Base-by-base conservation (phyloP, 2,113 vertebrate genomes). In the Illadopsis cleaveri region DNA sequence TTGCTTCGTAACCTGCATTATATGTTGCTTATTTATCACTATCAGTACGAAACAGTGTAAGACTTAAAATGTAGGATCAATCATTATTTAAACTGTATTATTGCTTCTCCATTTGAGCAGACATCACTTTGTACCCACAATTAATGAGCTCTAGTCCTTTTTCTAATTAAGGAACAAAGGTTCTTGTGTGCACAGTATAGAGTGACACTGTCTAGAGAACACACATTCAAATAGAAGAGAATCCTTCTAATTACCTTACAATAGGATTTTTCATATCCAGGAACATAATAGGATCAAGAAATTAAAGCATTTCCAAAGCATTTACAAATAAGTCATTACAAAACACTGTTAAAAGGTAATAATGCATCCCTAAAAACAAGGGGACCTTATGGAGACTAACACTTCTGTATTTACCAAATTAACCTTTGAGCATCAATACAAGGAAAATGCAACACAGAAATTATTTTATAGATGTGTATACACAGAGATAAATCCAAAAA, bases 101-200 rank as follows among this genome's bases (percentile, higher is more conserved):
- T 37, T 90, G 92, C 87, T 83, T 95, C 95, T 65, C 69, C 93
- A 73, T 97, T 96, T 56, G 37, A 94, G 96, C 89, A 97, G 96
- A 97, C 94, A 96, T 89, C 95, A 81, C 85, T 96, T 90, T 93
- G 96, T 97, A 97, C 94, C 90, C 92, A 96, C 97, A 97, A 97
- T 97, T 97, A 97, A 98, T 94, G 97, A 98, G 96, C 94, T 97
- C 96, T 80, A 90, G 96, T 95, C 94, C 93, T 94, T 97, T 97
- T 96, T 94, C 97, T 98, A 97, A 98, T 97, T 98, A 97, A 97
- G 94, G 97, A 98, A 98, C 97, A 97, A 98, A 98, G 97, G 97
- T 97, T 94, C 95, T 91, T 87, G 53, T 96, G 92, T 90, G 91
- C 73, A 76, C 82, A 93, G 91, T 96, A 95, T 71, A 96, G 96